Conservation (phyloP, 2,113 vertebrate species). For the Ictidomys tridecemlineatus region DNA sequence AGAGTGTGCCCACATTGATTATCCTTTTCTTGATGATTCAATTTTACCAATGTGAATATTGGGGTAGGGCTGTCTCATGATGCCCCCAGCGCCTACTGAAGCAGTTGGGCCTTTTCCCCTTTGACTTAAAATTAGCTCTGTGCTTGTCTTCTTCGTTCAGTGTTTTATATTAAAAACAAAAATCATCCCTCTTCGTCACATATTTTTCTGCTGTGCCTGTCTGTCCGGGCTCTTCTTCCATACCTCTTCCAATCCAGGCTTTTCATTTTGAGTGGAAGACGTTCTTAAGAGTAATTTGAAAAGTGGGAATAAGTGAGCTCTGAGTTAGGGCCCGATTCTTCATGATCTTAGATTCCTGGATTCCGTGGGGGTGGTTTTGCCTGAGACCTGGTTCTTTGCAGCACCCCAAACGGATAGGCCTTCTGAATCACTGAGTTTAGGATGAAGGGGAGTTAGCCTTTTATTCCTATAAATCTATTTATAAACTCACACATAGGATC, state of each 20-base stretch:
- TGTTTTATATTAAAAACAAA: neutral
- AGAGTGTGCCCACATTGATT: neutral
- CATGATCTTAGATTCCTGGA: neutral
- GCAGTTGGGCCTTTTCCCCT: too few relatives aligned
- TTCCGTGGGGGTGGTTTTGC: neutral
- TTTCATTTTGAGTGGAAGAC: neutral
- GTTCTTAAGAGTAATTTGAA: neutral
- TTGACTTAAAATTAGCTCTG: too few relatives aligned
- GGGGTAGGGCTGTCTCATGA: neutral
- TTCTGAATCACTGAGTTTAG: neutral
- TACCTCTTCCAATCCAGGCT: neutral
- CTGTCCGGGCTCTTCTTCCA: neutral
- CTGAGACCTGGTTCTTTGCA: neutral
- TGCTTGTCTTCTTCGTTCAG: neutral
- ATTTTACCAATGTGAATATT: neutral
- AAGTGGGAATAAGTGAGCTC: neutral
- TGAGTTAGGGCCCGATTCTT: neutral
- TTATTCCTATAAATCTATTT: neutral
- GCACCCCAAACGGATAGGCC: rapidly evolving
- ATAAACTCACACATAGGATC: neutral
- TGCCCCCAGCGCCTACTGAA: neutral
- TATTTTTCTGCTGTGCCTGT: neutral
- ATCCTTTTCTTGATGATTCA: neutral
- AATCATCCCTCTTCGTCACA: neutral
- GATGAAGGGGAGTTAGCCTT: neutral